Base-by-base conservation (phyloP, 2,797 vertebrate genomes). In the Fundulus diaphanus region DNA sequence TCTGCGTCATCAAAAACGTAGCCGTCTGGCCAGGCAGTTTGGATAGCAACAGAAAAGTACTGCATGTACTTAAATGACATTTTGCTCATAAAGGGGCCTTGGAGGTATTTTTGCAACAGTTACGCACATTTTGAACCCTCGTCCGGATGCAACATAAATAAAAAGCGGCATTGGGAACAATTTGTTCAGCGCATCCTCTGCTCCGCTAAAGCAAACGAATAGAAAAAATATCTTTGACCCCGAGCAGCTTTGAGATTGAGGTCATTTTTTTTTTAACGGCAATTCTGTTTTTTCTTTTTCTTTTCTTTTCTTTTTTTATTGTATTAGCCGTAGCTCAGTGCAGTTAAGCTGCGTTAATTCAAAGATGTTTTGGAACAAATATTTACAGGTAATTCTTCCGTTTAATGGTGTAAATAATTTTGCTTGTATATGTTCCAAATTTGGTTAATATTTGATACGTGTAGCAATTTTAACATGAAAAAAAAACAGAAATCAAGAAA, bases 1-100 rank as follows among this genome's bases (percentile, higher is more conserved):
- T 84, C 91, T 94, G 93, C 93, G 92, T 94, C 93, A 94, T 85
- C 67, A 75, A 71, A 79, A 83, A 68, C 82, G 85, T 89, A 77
- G 74, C 79, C 74, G 85, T 82, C 83, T 87, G 74, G 63, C 56
- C 82, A 77, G 46, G 67, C 81, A 80, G 44, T 85, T 66, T 75
- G 77, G 56, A 79, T 75, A 52, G 76, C 73, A 78, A 66, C 80
- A 83, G 72, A 72, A 82, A 88, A 85, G 84, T 77, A 88, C 89
- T 83, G 61, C 54, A 7, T 88, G 85, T 88, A 70, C 85, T 71
- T 73, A 16, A 0, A 31, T 52, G 54, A 69, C 65, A 35, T 70
- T 74, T 40, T 57, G 46, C 12, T 54, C 65, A 56, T 18, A 35
- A 59, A 11, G 29, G 3, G n/a, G 37, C 18, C 42, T 29, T 18